Percentiles rank a stretch among this genome's conserved stretches.
Evolutionary conservation across 2,113 vertebrate species (phyloP).

Genomic region (Lophotis ruficrista): DNA sequence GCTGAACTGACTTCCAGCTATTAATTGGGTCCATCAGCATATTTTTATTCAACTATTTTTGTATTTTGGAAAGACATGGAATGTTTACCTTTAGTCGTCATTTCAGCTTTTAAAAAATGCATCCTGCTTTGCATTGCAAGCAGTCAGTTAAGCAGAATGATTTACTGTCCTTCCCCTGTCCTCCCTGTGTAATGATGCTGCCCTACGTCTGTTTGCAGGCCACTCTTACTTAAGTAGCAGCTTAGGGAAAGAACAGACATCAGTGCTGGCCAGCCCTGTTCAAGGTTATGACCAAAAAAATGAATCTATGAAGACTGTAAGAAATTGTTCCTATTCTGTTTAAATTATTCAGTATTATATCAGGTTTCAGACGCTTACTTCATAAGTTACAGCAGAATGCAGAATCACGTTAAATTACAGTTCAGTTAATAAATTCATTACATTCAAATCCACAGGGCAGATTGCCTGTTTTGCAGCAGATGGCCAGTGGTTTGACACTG

Average conservation of each 20-base stretch:
- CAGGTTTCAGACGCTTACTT: not conserved
- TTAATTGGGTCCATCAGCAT: not conserved
- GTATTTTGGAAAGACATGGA: not conserved
- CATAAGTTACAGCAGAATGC: not conserved
- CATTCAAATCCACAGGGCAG: not conserved
- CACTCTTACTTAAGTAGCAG: not conserved
- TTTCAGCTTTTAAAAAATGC: not conserved
- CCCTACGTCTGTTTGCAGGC: not conserved
- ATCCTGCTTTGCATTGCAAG: not conserved
- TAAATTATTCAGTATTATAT: not conserved
- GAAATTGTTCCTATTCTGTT: not conserved
- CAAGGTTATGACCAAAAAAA: not conserved
- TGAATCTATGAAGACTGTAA: not conserved
- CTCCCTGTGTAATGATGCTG: fast-evolving
- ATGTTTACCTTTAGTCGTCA: not conserved
- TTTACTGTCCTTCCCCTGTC: not conserved
- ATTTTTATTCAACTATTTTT: not conserved
- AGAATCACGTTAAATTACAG: not conserved
- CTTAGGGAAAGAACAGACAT: not conserved
- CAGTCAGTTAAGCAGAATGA: not conserved
- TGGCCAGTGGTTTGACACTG: not conserved
- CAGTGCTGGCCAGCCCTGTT: not conserved
- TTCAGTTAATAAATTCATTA: not conserved
- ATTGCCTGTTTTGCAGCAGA: not conserved
- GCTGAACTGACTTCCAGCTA: not conserved